phyloP scores from a whole-genome alignment of 2,797 vertebrate genomes.

The Coreius guichenoti region DNA sequence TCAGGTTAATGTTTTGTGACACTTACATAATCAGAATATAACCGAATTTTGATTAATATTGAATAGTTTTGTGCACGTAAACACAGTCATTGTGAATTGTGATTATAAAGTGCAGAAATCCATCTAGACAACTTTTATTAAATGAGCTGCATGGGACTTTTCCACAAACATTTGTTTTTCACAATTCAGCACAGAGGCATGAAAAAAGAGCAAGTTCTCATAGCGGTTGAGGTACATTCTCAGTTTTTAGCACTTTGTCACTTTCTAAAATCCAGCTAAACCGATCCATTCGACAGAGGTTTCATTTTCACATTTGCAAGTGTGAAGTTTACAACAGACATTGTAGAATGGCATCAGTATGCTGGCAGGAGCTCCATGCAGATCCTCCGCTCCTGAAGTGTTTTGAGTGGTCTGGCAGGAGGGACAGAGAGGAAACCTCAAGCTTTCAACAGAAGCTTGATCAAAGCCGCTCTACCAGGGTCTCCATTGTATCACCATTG shows the following conservation, averaged over 20 bases:
- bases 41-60: neutral
- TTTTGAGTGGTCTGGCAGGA: conserved; percentile 51
- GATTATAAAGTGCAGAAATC: neutral
- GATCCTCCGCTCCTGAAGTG: conserved; percentile 38
- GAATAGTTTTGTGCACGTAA: neutral
- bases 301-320: conserved; percentile 59
- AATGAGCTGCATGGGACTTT: neutral
- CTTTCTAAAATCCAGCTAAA: conserved; percentile 26
- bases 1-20: neutral
- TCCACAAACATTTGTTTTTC: conserved; percentile 4
- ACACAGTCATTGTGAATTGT: neutral
- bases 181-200: neutral
- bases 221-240: conserved; percentile 21
- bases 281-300: conserved; percentile 25
- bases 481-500: conserved; percentile 35
- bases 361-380: conserved; percentile 35
- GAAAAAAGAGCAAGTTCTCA: neutral
- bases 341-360: conserved; percentile 43
- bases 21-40: neutral
- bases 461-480: conserved; percentile 49
- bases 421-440: conserved; percentile 51
- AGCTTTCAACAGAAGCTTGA: conserved; percentile 56
- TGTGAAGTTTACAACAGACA: conserved; percentile 53
- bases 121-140: neutral
- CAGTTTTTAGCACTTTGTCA: conserved; percentile 38